Evolutionary conservation across 2,888 invertebrate species (phyloP).

Genomic region (Hololepta plana): DNA sequence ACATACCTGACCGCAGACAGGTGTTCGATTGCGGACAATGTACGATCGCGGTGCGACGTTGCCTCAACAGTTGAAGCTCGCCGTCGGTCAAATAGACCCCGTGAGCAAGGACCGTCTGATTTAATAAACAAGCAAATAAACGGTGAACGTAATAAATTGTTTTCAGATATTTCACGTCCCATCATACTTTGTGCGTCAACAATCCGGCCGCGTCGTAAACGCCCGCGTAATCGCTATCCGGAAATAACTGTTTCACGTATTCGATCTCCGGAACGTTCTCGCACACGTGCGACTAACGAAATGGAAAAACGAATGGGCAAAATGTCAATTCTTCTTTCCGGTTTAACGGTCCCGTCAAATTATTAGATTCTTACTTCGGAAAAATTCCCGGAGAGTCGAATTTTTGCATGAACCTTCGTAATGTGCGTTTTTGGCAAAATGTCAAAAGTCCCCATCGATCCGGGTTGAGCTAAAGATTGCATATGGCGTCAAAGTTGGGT

Average conservation of each 20-base stretch:
- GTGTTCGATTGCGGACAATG: constrained; percentile 83
- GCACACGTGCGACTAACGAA: constrained; percentile 65
- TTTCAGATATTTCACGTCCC: constrained; percentile 4
- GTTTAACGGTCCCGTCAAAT: no score
- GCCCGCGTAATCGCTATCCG: constrained; percentile 44
- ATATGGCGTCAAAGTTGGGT: no score
- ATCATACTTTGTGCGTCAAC: constrained; percentile 54
- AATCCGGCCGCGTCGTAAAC: constrained; percentile 61
- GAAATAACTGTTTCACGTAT: constrained; percentile 39
- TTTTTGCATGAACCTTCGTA: no score
- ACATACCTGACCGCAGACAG: constrained; percentile 61
- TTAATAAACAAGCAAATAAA: constrained; percentile 7
- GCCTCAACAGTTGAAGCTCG: constrained; percentile 45
- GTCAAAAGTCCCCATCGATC: no score
- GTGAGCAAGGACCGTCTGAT: constrained; percentile 65
- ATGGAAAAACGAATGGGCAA: no score
- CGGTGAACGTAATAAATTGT: neutral
- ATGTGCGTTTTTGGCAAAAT: no score
- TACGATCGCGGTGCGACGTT: constrained; percentile 47
- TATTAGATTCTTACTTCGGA: no score
- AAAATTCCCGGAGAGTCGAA: no score
- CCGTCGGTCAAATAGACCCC: constrained; percentile 53
- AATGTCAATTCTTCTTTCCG: no score
- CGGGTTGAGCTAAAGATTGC: no score
- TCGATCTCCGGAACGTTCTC: constrained; percentile 61